phyloP scores from a whole-genome alignment of 2,797 vertebrate species.

The Lemur catta region DNA sequence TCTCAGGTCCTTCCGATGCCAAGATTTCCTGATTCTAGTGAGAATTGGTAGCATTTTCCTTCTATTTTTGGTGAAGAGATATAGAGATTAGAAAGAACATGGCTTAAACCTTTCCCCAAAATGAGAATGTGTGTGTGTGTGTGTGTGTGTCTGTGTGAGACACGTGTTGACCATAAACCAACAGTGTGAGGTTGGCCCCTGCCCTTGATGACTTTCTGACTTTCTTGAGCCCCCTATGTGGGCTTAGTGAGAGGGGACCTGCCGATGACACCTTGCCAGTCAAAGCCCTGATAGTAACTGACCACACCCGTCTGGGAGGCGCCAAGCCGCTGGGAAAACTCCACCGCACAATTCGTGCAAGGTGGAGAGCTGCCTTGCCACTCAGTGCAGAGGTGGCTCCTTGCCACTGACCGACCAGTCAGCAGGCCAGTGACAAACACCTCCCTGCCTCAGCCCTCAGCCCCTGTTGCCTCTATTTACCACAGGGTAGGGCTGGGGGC shows the following conservation, averaged over 20 bases:
- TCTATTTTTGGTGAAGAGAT: constrained; percentile 9
- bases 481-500: not conserved
- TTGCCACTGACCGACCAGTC: not conserved
- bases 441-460: not conserved
- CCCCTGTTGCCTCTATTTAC: not conserved
- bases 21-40: not conserved
- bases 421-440: not conserved
- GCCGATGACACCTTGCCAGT: not conserved
- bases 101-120: not conserved
- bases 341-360: not conserved
- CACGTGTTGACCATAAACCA: not conserved
- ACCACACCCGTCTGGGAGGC: not conserved
- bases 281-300: not conserved
- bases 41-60: not conserved
- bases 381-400: not conserved
- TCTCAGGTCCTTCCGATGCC: not conserved
- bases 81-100: not conserved
- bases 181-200: not conserved
- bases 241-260: not conserved
- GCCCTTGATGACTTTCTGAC: not conserved
- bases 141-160: too few relatives aligned
- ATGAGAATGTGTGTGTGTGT: too few relatives aligned
- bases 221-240: not conserved
- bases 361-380: not conserved
- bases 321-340: not conserved